Percentiles rank a stretch among this genome's conserved stretches.
Evolutionary conservation across 1,140 invertebrate genomes (phyloP).

Genomic region (Drosophila carrolli): DNA sequence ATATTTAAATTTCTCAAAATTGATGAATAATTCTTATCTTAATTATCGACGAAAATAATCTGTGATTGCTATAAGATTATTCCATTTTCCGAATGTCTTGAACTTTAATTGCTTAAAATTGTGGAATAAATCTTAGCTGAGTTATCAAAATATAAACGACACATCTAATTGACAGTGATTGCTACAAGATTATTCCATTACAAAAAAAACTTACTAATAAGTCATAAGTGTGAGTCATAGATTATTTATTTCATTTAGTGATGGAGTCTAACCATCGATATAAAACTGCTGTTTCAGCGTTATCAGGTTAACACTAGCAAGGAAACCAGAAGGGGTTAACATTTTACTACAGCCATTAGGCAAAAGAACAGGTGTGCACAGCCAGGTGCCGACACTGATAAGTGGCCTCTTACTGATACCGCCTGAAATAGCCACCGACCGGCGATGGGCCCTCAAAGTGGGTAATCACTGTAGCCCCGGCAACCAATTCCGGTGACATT

Average conservation of each 20-base stretch:
- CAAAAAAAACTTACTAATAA: no score
- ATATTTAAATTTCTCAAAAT: no score
- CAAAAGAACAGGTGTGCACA: constrained; percentile 59
- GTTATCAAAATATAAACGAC: not conserved
- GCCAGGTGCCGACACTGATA: constrained; percentile 70
- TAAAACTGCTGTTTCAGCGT: constrained; percentile 14
- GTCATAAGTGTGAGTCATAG: constrained; percentile 29
- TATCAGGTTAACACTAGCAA: constrained; percentile 23
- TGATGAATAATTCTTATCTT: no score
- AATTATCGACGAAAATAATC: no score
- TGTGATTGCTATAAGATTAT: no score
- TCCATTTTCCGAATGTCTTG: no score
- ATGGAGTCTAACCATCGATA: not conserved
- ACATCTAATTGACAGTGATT: not conserved
- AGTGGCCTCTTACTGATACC: constrained; percentile 30
- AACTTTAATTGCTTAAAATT: not conserved
- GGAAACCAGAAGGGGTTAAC: constrained; percentile 44
- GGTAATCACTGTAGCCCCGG: constrained; percentile 47
- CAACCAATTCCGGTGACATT: constrained; percentile 40
- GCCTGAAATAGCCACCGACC: constrained; percentile 33
- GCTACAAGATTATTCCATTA: not conserved
- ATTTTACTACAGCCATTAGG: constrained; percentile 62
- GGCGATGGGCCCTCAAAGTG: constrained; percentile 2
- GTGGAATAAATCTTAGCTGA: not conserved
- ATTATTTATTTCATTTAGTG: constrained; percentile 8